These are phyloP conservation scores for Junonia oenone DNA, from an alignment of 2,888 invertebrate species.

Conservation along the genomic window DNA sequence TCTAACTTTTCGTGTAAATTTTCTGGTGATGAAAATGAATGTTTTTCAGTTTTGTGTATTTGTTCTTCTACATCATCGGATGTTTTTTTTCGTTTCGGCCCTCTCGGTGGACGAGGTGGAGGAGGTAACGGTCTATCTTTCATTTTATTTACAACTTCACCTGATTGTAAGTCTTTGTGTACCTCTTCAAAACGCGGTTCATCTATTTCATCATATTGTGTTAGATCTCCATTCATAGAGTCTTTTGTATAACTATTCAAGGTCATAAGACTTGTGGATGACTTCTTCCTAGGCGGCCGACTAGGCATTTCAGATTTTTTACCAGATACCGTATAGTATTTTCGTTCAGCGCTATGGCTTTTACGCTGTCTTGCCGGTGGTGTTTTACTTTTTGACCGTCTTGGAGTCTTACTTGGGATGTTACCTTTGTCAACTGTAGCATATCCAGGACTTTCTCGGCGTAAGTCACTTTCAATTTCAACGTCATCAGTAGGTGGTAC, in stretches of 20 bases:
- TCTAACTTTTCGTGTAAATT: conserved; percentile 36
- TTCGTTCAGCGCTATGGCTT: conserved; percentile 74
- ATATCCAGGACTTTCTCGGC: conserved; percentile 82
- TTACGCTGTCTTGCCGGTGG: conserved; percentile 65
- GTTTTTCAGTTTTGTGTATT: conserved; percentile 30
- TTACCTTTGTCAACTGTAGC: conserved; percentile 87
- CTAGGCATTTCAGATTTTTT: conserved; percentile 75
- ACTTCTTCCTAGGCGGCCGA: conserved; percentile 82
- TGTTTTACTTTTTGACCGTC: conserved; percentile 77
- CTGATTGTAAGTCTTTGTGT: conserved; percentile 84
- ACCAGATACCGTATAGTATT: conserved; percentile 84
- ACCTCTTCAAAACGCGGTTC: conserved; percentile 79
- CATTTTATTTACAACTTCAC: conserved; percentile 89
- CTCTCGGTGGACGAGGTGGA: conserved; percentile 90
- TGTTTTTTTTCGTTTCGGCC: conserved; percentile 65
- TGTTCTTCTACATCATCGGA: conserved; percentile 35
- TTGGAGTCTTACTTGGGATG: conserved; percentile 79
- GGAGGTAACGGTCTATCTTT: conserved; percentile 91
- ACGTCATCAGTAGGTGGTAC: conserved; percentile 47
- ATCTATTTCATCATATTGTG: conserved; percentile 82
- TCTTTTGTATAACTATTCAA: conserved; percentile 73
- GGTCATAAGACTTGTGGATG: conserved; percentile 75
- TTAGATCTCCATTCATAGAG: conserved; percentile 62
- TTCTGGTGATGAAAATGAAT: conserved; percentile 34
- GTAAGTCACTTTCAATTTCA: conserved; percentile 57